phyloP scores from a whole-genome alignment of 2,888 invertebrate species.

The Eudemis profundana region DNA sequence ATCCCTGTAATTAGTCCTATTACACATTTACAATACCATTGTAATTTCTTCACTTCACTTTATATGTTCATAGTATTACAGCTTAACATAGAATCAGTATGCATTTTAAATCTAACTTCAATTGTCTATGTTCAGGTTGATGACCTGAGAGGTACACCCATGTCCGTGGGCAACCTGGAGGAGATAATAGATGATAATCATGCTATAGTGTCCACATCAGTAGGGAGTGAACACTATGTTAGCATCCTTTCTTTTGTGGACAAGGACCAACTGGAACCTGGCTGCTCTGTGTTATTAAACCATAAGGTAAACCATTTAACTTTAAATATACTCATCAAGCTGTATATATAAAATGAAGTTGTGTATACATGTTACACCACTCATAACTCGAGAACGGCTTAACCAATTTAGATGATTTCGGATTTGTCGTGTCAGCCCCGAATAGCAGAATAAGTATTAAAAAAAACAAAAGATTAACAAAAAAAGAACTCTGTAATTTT shows the following conservation, averaged over 20 bases:
- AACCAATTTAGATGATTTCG: no score
- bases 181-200: constrained; percentile 99
- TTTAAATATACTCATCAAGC: neutral
- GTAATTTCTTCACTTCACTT: no score
- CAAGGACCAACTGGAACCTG: constrained; percentile 99
- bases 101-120: neutral
- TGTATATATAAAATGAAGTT: neutral
- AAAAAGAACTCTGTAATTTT: no score
- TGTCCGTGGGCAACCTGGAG: constrained; percentile 99
- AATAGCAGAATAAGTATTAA: no score
- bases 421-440: no score
- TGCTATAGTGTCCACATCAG: constrained; percentile 99
- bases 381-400: no score
- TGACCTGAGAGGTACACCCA: constrained; percentile 98
- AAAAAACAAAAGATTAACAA: no score
- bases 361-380: no score
- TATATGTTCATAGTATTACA: no score
- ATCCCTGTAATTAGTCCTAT: no score
- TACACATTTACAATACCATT: no score
- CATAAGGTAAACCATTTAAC: constrained; percentile 89
- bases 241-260: constrained; percentile 99
- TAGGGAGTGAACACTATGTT: constrained; percentile 99
- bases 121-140: constrained; percentile 87
- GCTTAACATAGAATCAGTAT: neutral
- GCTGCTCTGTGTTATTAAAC: constrained; percentile 98